Percentiles rank a stretch among this genome's conserved stretches.
phyloP scores from a whole-genome alignment of 2,113 vertebrate species.

The Zeus faber region DNA sequence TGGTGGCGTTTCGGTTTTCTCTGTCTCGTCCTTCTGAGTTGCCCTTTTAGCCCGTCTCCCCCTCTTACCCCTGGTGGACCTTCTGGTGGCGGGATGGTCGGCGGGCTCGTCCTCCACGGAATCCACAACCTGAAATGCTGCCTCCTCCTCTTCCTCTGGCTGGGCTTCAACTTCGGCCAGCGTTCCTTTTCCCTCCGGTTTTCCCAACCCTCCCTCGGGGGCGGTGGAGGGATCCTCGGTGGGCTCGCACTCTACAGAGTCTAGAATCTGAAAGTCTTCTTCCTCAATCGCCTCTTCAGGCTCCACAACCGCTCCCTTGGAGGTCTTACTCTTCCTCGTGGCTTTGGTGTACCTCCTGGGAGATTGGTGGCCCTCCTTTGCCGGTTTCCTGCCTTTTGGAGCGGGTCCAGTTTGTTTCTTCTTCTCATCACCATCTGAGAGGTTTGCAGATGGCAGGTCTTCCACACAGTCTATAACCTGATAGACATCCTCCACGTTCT shows the following conservation, averaged over 20 bases:
- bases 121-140: neutral
- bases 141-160: neutral
- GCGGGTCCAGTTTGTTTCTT: neutral
- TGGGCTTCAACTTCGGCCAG: neutral
- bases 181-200: no score
- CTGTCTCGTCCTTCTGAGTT: slow-evolving; percentile 5
- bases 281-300: neutral
- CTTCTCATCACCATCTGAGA: neutral
- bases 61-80: slow-evolving; percentile 1
- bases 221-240: neutral
- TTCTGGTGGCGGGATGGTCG: neutral
- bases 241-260: slow-evolving; percentile 3
- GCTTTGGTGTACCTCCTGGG: neutral
- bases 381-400: neutral
- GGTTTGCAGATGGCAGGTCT: slow-evolving; percentile 28
- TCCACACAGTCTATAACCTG: slow-evolving; percentile 44
- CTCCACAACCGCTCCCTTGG: no score
- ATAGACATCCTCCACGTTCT: slow-evolving; percentile 22
- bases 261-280: neutral
- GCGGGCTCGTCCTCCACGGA: neutral
- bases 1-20: neutral
- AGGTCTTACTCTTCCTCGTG: slow-evolving; percentile 3
- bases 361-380: slow-evolving; percentile 9
- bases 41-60: slow-evolving; percentile 2
- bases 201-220: neutral